phyloP scores from a whole-genome alignment of 1,140 invertebrate species.

The Polypedilum vanderplanki region DNA sequence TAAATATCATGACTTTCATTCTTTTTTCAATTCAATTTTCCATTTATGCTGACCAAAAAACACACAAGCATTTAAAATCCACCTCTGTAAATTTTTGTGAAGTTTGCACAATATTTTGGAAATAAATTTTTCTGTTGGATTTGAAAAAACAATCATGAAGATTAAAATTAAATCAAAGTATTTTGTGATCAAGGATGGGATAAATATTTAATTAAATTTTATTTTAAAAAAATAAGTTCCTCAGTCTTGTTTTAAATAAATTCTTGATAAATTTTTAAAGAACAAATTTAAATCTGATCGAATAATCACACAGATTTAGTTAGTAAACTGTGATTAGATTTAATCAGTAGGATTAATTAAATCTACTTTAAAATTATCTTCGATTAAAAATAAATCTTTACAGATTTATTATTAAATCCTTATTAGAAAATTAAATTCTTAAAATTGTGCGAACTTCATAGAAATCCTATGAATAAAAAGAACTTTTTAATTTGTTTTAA shows the following conservation, averaged over 20 bases:
- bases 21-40: neutral
- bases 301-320: neutral
- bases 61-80: neutral
- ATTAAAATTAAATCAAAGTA: no score
- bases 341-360: no score
- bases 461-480: neutral
- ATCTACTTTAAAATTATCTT: neutral
- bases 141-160: no score
- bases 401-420: neutral
- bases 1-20: constrained; percentile 3
- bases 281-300: no score
- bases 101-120: no score
- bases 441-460: neutral
- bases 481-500: neutral
- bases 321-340: no score
- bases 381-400: no score
- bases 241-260: neutral
- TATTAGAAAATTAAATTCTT: neutral
- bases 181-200: neutral
- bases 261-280: no score
- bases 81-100: no score
- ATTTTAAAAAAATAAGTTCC: neutral
- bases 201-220: neutral
- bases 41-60: neutral
- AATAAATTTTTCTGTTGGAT: no score